Base-by-base conservation (phyloP, 2,797 vertebrate genomes). In the Galaxias olidus region DNA sequence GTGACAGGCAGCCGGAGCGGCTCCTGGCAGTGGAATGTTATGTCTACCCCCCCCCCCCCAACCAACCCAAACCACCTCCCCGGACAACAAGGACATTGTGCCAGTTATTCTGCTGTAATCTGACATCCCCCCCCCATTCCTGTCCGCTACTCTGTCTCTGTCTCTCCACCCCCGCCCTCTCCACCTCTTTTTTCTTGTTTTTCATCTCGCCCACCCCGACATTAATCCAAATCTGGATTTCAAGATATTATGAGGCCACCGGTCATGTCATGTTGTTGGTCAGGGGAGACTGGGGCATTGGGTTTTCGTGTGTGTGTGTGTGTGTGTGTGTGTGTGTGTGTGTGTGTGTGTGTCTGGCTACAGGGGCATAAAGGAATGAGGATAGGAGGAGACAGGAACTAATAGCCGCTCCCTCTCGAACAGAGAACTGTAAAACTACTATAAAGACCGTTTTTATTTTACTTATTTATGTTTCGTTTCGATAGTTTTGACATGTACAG, bases 161-260 rank as follows among this genome's bases (percentile, higher is more conserved):
- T 52, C 15, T 52, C 51, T 4, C 18, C 6, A 17, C 7, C 51
- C 13, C 51, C 10, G n/a, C 51, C 48, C 12, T n/a, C 17, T 17
- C 48, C 48, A 30, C 3, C 48, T 9, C 17, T 17, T 17, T 17
- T 17, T n/a, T n/a, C n/a, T n/a, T n/a, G n/a, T n/a, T n/a, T 9
- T 86, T 81, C 68, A 82, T 86, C 79, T 73, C 65, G 6, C 0
- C 19, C 71, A 44, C 54, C 44, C 73, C 78, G 80, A 84, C 81
- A 69, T 75, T 88, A 88, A 89, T 88, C 87, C 87, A 87, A 88
- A 88, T 87, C 82, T 84, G 87, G 87, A 89, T 89, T 88, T 86
- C 68, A 77, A 84, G 87, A 88, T 87, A 85, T 90, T 88, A 88
- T 84, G 80, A 84, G 79, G 82, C 73, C 50, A 73, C 56, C 61